Evolutionary conservation across 1,140 invertebrate species (phyloP).

Genomic region (Vollenhovia emeryi): DNA sequence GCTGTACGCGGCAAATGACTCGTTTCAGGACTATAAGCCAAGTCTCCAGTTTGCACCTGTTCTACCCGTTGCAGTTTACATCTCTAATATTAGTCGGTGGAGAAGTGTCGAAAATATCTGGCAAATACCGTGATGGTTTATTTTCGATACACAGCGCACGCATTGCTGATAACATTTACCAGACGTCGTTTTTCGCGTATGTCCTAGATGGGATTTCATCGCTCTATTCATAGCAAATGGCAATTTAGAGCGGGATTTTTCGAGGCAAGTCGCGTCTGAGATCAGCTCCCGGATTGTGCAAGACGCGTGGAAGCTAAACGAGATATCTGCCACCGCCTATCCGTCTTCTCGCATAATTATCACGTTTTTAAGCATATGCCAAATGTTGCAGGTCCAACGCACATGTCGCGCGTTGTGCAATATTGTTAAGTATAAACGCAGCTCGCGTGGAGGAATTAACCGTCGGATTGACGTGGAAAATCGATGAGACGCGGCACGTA

Average conservation of each 20-base stretch:
- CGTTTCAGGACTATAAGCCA: constrained; percentile 46
- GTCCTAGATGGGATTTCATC: constrained; percentile 11
- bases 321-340: not conserved
- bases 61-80: constrained; percentile 27
- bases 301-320: not conserved
- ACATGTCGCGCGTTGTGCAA: not conserved
- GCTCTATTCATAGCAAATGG: constrained; percentile 39
- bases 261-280: not conserved
- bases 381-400: constrained; percentile 16
- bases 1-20: not conserved
- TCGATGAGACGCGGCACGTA: not conserved
- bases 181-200: not conserved
- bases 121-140: constrained; percentile 44
- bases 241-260: constrained; percentile 2
- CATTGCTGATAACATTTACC: constrained; percentile 29
- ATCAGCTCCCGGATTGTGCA: not conserved
- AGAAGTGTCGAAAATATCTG: constrained; percentile 68
- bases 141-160: constrained; percentile 12
- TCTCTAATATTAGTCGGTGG: constrained; percentile 61
- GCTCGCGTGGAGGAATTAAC: not conserved
- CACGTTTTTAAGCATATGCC: constrained; percentile 32
- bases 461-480: not conserved
- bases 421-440: constrained; percentile 1
- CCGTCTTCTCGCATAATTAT: constrained; percentile 16
- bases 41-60: constrained; percentile 71